phyloP scores from a whole-genome alignment of 2,888 invertebrate genomes.

The Pseudolycoriella hygida region DNA sequence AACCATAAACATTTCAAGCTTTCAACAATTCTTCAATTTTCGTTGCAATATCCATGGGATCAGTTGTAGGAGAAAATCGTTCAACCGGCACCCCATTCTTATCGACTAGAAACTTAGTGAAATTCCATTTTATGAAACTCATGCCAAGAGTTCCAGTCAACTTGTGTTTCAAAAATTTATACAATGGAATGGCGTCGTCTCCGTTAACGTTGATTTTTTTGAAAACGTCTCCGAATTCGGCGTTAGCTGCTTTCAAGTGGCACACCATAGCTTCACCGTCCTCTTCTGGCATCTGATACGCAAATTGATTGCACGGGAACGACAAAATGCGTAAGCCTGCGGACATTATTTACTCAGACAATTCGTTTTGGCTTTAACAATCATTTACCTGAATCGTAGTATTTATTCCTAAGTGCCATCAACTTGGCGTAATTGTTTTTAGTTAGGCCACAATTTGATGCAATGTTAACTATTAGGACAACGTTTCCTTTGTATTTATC shows the following conservation, averaged over 20 bases:
- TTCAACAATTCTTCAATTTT: slow-evolving; percentile 27
- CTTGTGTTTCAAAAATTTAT: slow-evolving; percentile 25
- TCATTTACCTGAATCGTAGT: too few species aligned
- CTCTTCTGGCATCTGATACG: slow-evolving; percentile 50
- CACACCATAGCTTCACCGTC: slow-evolving; percentile 46
- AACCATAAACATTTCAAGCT: too few species aligned
- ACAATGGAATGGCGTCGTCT: slow-evolving; percentile 22
- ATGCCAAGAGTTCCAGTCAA: slow-evolving; percentile 25
- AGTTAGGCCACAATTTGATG: too few species aligned
- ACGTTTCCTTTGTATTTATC: too few species aligned
- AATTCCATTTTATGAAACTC: slow-evolving; percentile 28
- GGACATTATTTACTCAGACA: too few species aligned
- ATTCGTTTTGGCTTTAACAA: too few species aligned
- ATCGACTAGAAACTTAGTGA: slow-evolving; percentile 27
- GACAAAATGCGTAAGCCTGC: slow-evolving; percentile 46
- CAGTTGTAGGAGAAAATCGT: slow-evolving; percentile 29
- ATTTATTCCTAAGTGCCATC: too few species aligned
- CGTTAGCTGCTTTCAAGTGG: slow-evolving; percentile 33
- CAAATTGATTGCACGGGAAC: slow-evolving; percentile 77
- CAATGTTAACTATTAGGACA: too few species aligned
- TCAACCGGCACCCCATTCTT: slow-evolving; percentile 25
- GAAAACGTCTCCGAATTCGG: slow-evolving; percentile 34
- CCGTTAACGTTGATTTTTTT: slow-evolving; percentile 12
- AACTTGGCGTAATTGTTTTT: too few species aligned
- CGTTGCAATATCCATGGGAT: slow-evolving; percentile 27